Evolutionary conservation across 2,113 vertebrate genomes (phyloP).

Genomic region (Hiodon tergisus): DNA sequence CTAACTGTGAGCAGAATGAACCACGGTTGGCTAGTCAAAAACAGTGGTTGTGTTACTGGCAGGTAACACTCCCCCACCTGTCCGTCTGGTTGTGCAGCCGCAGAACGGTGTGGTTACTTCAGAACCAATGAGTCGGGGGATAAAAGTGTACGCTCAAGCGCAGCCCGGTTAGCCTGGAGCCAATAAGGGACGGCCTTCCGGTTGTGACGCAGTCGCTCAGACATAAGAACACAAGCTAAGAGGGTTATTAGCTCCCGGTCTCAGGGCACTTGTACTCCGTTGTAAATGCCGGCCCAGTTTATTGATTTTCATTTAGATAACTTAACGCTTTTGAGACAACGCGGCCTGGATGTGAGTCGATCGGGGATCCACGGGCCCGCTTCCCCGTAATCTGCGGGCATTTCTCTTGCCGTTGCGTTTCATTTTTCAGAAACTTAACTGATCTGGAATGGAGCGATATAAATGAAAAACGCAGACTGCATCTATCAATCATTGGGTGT

Average conservation of each 20-base stretch:
- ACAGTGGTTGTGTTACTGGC: constrained; percentile 49
- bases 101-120: constrained; percentile 54
- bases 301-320: constrained; percentile 99
- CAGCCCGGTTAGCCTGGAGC: constrained; percentile 68
- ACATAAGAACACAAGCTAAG: constrained; percentile 50
- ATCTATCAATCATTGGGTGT: constrained; percentile 83
- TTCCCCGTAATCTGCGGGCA: constrained; percentile 77
- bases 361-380: constrained; percentile 73
- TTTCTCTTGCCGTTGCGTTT: constrained; percentile 86
- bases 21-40: constrained; percentile 66
- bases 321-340: constrained; percentile 91
- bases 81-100: constrained; percentile 15
- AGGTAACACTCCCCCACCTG: constrained; percentile 44
- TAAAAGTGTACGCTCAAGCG: constrained; percentile 76
- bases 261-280: constrained; percentile 74
- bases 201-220: constrained; percentile 51
- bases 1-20: constrained; percentile 52
- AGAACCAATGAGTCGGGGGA: constrained; percentile 53
- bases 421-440: constrained; percentile 97
- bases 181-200: constrained; percentile 70
- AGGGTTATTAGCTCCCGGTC: constrained; percentile 69
- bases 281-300: constrained; percentile 82
- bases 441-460: constrained; percentile 87
- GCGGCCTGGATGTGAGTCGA: constrained; percentile 72
- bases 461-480: constrained; percentile 80